These are phyloP conservation scores for Luperina nickerlii DNA, from an alignment of 2,888 invertebrate species.

Conservation along the genomic window DNA sequence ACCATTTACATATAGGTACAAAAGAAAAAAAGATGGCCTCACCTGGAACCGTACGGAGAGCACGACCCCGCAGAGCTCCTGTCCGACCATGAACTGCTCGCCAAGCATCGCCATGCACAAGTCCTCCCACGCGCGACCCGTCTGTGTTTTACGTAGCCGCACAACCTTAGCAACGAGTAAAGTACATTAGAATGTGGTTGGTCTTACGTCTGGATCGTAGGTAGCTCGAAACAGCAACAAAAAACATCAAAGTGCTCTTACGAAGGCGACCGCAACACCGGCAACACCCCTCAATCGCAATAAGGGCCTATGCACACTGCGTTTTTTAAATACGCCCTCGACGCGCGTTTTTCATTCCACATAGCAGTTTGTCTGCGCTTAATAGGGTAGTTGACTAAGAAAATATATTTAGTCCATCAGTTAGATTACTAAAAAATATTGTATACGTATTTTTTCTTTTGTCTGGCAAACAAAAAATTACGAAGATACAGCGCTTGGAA, in stretches of 20 bases:
- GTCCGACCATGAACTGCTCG: conserved; percentile 99
- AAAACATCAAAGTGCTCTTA: not conserved
- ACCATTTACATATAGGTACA: not conserved
- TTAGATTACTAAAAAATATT: too few species aligned
- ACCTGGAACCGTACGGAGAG: conserved; percentile 98
- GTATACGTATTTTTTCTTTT: too few species aligned
- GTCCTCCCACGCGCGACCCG: conserved; percentile 99
- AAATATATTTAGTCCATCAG: too few species aligned
- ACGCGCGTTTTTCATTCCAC: too few species aligned
- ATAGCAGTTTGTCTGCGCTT: too few species aligned
- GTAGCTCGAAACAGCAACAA: not conserved
- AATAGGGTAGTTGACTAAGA: too few species aligned
- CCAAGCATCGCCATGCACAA: conserved; percentile 99
- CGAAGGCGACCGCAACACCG: not conserved
- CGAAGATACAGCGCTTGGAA: too few species aligned
- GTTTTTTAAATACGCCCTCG: too few species aligned
- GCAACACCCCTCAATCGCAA: not conserved
- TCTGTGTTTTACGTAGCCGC: conserved; percentile 97
- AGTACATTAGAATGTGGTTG: not conserved
- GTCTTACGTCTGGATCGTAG: not conserved
- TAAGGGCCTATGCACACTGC: too few species aligned
- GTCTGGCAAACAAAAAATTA: too few species aligned
- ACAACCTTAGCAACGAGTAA: conserved; percentile 89
- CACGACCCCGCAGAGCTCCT: conserved; percentile 99
- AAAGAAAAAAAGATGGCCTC: not conserved